These are phyloP conservation scores for Thumatha senex DNA, from an alignment of 2,888 invertebrate species.

Conservation along the genomic window DNA sequence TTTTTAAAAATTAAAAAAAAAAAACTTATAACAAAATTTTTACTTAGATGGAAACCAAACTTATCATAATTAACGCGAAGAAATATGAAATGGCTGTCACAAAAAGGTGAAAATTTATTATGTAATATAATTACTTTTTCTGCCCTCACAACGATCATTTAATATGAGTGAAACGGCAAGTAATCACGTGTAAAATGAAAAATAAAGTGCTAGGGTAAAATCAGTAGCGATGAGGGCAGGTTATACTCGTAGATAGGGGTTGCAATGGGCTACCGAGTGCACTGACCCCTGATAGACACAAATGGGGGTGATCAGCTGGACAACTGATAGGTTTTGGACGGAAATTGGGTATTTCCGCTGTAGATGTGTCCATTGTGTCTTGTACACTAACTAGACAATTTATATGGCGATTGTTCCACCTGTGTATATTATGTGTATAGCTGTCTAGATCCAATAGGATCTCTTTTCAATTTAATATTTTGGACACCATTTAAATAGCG, in stretches of 20 bases:
- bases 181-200: conserved; percentile 65
- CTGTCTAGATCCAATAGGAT: no score
- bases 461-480: no score
- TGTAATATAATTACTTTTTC: neutral
- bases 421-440: no score
- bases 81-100: no score
- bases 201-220: conserved; percentile 50
- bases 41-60: no score
- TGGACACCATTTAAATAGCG: no score
- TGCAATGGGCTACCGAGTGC: conserved; percentile 60
- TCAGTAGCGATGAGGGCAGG: conserved; percentile 33
- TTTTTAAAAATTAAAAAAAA: no score
- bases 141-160: conserved; percentile 1
- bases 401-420: no score
- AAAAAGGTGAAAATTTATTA: neutral
- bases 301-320: conserved; percentile 64
- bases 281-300: conserved; percentile 58
- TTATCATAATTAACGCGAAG: no score
- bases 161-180: conserved; percentile 26
- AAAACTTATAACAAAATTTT: no score
- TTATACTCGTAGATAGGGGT: conserved; percentile 28
- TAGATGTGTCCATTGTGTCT: conserved; percentile 16
- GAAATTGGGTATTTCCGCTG: conserved; percentile 35
- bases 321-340: conserved; percentile 50
- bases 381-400: neutral